Evolutionary conservation across 2,113 vertebrate species (phyloP).

Genomic region (Protobothrops flavoviridis): DNA sequence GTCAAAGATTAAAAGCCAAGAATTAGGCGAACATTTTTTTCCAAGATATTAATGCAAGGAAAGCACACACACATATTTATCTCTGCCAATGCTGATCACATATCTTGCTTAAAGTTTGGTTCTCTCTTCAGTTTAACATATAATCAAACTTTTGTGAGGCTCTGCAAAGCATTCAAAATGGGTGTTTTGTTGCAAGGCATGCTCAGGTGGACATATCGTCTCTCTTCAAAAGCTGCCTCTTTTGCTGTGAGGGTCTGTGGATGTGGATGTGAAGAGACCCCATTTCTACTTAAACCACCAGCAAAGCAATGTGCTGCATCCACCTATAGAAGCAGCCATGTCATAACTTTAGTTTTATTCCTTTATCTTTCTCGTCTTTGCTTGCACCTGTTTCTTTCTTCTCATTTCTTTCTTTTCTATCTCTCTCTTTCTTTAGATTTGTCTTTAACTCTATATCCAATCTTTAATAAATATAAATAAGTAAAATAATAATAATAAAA

Average conservation of each 20-base stretch:
- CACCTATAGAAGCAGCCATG: not conserved
- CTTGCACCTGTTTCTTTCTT: not conserved
- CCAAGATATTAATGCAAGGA: constrained; percentile 41
- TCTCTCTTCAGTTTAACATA: constrained; percentile 25
- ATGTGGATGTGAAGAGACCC: not conserved
- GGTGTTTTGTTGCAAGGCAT: not conserved
- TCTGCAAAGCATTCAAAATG: not conserved
- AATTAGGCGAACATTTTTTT: constrained; percentile 42
- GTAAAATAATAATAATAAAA: not conserved
- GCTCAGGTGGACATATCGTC: not conserved
- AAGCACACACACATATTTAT: constrained; percentile 24
- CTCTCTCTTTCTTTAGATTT: not conserved
- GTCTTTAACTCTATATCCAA: not conserved
- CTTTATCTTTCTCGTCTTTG: not conserved
- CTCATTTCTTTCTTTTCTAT: not conserved
- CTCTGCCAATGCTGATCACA: constrained; percentile 51
- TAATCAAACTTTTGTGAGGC: not conserved
- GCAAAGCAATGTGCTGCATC: not conserved
- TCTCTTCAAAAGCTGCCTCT: not conserved
- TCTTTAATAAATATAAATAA: not conserved
- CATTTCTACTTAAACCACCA: not conserved
- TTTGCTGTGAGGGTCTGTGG: not conserved
- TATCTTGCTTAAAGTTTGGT: constrained; percentile 50
- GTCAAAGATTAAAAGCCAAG: constrained; percentile 54
- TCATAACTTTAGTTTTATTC: not conserved